phyloP scores from a whole-genome alignment of 2,113 vertebrate species.

The Gila orcuttii region DNA sequence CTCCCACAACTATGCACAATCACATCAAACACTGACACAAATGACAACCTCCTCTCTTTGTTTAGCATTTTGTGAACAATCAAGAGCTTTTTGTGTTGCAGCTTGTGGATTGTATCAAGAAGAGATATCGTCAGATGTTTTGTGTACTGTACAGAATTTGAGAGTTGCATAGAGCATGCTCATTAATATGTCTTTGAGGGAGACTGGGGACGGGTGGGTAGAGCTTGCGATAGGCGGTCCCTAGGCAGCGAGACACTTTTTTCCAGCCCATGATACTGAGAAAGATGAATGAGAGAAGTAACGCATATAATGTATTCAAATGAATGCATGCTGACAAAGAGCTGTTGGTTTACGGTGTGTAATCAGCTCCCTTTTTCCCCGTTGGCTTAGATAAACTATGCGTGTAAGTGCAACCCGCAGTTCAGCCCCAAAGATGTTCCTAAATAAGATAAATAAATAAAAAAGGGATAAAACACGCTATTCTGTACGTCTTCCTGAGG shows the following conservation, averaged over 20 bases:
- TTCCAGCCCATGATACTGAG: constrained; percentile 21
- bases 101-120: constrained; percentile 42
- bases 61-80: constrained; percentile 43
- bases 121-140: constrained; percentile 34
- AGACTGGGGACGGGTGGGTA: constrained; percentile 18
- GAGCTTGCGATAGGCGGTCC: constrained; percentile 40
- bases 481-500: constrained; percentile 11
- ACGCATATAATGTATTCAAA: constrained; percentile 59
- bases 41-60: constrained; percentile 34
- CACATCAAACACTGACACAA: constrained; percentile 16
- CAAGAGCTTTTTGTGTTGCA: constrained; percentile 32
- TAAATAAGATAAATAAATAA: constrained; percentile 54
- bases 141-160: constrained; percentile 35
- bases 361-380: constrained; percentile 48
- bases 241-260: constrained; percentile 40
- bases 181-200: constrained; percentile 33
- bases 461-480: constrained; percentile 44
- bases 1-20: constrained; percentile 17
- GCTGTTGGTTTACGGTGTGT: constrained; percentile 51
- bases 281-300: constrained; percentile 48
- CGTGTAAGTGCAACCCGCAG: constrained; percentile 46
- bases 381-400: constrained; percentile 48
- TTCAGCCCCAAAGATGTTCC: constrained; percentile 48
- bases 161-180: constrained; percentile 31
- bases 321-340: constrained; percentile 52